Evolutionary conservation across 2,797 vertebrate species (phyloP), one percentile per base, ranked within the genome.

Genomic region (Aotus griseimembra): DNA sequence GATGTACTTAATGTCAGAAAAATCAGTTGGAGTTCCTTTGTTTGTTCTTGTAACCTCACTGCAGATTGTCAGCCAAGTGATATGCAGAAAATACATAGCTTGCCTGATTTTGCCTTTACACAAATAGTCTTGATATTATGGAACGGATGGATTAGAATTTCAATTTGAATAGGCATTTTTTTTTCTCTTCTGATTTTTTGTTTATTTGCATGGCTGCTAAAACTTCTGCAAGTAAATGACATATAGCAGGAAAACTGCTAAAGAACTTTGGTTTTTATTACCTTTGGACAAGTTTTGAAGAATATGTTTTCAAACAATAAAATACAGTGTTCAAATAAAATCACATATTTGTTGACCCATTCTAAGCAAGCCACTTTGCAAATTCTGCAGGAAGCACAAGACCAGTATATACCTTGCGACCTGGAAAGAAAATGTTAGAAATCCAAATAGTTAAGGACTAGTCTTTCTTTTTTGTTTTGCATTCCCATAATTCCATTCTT

Each of bases 11-110:
- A 70, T 77, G 94, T 93, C 94, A 97, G 97, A 96, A 98, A 98
- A 97, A 97, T 96, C 94, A 95, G 94, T 98, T 92, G 95, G 97
- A 98, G 96, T 96, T 89, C 93, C 97, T 96, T 90, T 97, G 95
- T 96, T 90, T 97, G 95, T 98, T 98, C 96, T 95, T 97, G 30
- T 85, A 94, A 93, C 97, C 94, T 87, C 97, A 97, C 93, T 90
- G 85, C 50, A 98, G 93, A 97, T 46, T 97, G 91, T 97, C 95
- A 97, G 96, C 92, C 92, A 85, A 98, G 57, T 17, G 33, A 97
- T 95, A 96, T 73, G 94, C 94, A 97, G 83, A 97, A 98, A 97
- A 91, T 85, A 72, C 57, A 95, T 39, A 98, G 97, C 89, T 97
- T 95, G 86, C 81, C 85, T 97, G 93, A 98, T 86, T 90, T 96